Percentiles rank a stretch among this genome's conserved stretches.
Evolutionary conservation across 53 echinoderm and acorn worm species (phyloP).

Genomic region (Patiria pectinifera): DNA sequence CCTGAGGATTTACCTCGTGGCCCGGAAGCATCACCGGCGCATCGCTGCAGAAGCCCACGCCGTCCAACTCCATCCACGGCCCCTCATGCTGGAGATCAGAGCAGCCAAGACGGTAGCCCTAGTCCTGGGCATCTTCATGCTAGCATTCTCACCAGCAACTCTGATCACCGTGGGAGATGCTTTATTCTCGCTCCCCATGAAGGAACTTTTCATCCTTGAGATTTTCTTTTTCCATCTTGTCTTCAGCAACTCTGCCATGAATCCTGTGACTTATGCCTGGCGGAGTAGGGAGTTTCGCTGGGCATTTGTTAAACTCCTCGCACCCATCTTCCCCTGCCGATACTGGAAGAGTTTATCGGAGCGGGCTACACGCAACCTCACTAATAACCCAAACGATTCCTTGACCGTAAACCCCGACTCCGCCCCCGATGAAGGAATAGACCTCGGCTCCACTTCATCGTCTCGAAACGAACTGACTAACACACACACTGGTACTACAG

Average conservation of each 20-base stretch:
- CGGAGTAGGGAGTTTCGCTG: constrained; percentile 70
- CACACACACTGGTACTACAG: background rate
- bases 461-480: background rate
- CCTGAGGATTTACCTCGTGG: constrained; percentile 27
- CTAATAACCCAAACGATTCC: background rate
- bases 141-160: constrained; percentile 75
- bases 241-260: constrained; percentile 72
- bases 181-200: constrained; percentile 33
- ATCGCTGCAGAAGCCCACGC: constrained; percentile 1
- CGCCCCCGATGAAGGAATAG: background rate
- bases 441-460: background rate
- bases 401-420: background rate
- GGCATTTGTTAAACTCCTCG: constrained; percentile 44
- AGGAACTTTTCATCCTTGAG: constrained; percentile 64
- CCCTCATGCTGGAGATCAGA: constrained; percentile 65
- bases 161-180: constrained; percentile 63
- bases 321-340: constrained; percentile 21
- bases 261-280: constrained; percentile 70
- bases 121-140: constrained; percentile 65
- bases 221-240: constrained; percentile 73
- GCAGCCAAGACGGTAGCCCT: constrained; percentile 74
- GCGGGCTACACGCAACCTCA: background rate
- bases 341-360: background rate
- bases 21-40: constrained; percentile 6
- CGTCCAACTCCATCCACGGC: background rate